These are phyloP conservation scores for Hybos culiciformis DNA, from an alignment of 2,888 invertebrate genomes.

Conservation along the genomic window DNA sequence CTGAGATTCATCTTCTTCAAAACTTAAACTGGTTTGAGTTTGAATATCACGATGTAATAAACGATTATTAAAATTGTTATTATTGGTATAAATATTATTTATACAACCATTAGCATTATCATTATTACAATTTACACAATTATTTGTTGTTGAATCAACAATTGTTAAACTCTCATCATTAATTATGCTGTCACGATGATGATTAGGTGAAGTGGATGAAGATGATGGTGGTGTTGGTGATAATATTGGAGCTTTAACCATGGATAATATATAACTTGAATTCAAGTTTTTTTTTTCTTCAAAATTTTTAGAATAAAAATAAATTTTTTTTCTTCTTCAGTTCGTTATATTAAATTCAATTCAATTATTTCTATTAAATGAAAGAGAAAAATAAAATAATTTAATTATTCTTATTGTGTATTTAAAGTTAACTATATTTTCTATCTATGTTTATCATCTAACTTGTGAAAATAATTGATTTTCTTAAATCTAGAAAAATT, in stretches of 20 bases:
- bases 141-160: not conserved
- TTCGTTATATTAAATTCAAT: no score
- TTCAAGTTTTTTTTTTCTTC: no score
- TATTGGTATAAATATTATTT: not conserved
- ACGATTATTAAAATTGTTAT: not conserved
- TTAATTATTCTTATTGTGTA: not conserved
- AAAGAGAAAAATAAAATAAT: not conserved
- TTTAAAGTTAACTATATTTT: not conserved
- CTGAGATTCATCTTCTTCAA: not conserved
- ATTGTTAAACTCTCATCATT: slow-evolving; percentile 2
- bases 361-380: no score
- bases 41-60: not conserved
- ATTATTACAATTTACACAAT: not conserved
- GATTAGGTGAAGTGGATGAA: slow-evolving; percentile 5
- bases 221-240: slow-evolving; percentile 10
- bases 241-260: slow-evolving; percentile 12
- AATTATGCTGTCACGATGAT: slow-evolving; percentile 4
- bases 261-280: no score
- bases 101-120: not conserved
- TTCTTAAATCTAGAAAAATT: no score
- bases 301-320: no score
- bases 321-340: no score
- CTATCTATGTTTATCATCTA: no score
- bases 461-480: no score
- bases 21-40: not conserved